These are phyloP conservation scores for Chloroceryle aenea DNA, from an alignment of 2,113 vertebrate species.

Conservation along the genomic window DNA sequence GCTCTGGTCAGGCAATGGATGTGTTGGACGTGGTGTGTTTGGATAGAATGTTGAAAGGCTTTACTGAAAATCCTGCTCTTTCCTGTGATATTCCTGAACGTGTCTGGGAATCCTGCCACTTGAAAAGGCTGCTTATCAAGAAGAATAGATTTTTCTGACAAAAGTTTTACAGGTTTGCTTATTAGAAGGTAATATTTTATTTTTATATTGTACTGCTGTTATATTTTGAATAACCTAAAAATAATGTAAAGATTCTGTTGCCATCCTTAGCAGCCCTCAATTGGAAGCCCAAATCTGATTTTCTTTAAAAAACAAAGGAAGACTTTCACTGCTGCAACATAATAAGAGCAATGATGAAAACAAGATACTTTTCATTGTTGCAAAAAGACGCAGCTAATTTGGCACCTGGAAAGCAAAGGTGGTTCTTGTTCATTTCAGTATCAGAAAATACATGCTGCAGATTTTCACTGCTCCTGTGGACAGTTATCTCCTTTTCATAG, in stretches of 20 bases:
- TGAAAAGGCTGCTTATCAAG: neutral
- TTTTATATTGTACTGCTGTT: neutral
- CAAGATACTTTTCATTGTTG: neutral
- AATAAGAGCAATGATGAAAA: neutral
- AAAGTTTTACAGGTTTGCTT: neutral
- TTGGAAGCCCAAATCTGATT: neutral
- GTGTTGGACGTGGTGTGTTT: neutral
- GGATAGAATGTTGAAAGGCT: neutral
- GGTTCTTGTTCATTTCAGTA: neutral
- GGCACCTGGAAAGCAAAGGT: neutral
- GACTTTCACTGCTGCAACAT: neutral
- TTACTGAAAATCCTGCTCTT: neutral
- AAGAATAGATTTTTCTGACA: neutral
- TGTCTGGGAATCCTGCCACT: neutral
- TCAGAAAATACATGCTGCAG: neutral
- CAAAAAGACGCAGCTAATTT: neutral
- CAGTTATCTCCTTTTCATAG: neutral
- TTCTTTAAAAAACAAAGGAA: neutral
- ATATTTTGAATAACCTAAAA: neutral
- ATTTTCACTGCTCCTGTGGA: neutral
- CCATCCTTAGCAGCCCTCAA: neutral
- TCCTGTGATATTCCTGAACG: neutral
- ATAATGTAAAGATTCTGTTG: neutral
- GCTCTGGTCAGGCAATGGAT: neutral
- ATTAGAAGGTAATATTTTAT: neutral